Conservation (phyloP, 2,888 invertebrate species). For the Cosmopolites sordidus region DNA sequence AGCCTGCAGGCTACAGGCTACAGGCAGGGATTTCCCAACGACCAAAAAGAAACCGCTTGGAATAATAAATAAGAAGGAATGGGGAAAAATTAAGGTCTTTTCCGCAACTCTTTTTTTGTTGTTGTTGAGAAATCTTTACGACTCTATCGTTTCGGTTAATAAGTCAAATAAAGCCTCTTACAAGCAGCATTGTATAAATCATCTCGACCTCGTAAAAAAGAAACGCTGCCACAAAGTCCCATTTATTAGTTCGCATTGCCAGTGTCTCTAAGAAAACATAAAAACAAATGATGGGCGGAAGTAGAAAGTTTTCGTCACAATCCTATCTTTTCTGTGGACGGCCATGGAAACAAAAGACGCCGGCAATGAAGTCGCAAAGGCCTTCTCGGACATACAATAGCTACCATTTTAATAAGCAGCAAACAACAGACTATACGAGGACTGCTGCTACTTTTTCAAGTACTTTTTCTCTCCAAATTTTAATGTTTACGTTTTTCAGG, state of each 20-base stretch:
- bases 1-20: no score
- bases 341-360: slow-evolving; percentile 12
- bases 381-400: slow-evolving; percentile 3
- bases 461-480: no score
- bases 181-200: background rate
- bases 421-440: background rate
- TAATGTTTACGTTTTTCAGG: no score
- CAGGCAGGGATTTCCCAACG: no score
- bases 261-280: slow-evolving; percentile 21
- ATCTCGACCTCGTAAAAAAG: slow-evolving; percentile 2
- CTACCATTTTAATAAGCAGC: slow-evolving; percentile 11
- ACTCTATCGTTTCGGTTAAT: no score
- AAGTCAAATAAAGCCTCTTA: background rate
- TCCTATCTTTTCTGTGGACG: slow-evolving; percentile 17
- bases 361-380: slow-evolving; percentile 13
- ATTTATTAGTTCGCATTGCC: slow-evolving; percentile 13
- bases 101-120: no score
- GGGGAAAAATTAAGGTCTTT: no score
- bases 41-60: no score
- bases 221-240: slow-evolving; percentile 1
- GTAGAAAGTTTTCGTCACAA: slow-evolving; percentile 24
- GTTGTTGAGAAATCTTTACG: no score
- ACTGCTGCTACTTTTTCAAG: background rate
- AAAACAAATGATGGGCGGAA: slow-evolving; percentile 26
- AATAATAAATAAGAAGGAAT: no score